These are phyloP conservation scores for Orchesellides sinensis DNA, from an alignment of 2,888 invertebrate genomes.

Conservation along the genomic window DNA sequence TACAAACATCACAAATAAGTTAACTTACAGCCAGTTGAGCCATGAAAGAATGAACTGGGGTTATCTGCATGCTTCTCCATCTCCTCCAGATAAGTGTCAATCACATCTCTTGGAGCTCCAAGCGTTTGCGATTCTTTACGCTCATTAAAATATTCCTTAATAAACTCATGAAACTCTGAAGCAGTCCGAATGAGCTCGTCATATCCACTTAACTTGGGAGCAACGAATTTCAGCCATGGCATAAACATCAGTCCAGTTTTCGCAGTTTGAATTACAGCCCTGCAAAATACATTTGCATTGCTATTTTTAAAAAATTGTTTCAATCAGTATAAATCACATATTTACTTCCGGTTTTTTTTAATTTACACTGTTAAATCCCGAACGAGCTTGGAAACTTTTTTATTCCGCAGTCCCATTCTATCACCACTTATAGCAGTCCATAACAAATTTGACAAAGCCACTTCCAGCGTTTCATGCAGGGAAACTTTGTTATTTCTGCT, in stretches of 20 bases:
- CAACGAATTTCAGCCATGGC: constrained; percentile 54
- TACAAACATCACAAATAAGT: too few relatives aligned
- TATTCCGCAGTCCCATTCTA: too few relatives aligned
- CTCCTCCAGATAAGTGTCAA: constrained; percentile 66
- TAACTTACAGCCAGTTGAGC: constrained; percentile 46
- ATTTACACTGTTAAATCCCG: too few relatives aligned
- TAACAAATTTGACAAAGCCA: too few relatives aligned
- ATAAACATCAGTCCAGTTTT: constrained; percentile 44
- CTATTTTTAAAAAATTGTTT: too few relatives aligned
- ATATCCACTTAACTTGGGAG: constrained; percentile 60
- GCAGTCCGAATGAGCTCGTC: constrained; percentile 29
- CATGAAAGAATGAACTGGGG: constrained; percentile 66
- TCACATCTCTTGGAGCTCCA: constrained; percentile 45
- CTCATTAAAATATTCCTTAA: constrained; percentile 41
- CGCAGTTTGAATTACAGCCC: neutral
- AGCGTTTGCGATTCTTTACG: constrained; percentile 27
- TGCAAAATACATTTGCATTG: too few relatives aligned
- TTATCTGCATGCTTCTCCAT: constrained; percentile 51
- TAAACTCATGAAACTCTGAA: constrained; percentile 31
- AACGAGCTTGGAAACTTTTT: too few relatives aligned
- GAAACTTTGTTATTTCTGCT: neutral
- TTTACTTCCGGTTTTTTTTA: too few relatives aligned
- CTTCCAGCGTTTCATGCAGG: too few relatives aligned
- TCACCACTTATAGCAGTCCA: too few relatives aligned
- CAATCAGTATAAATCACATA: too few relatives aligned